Base-by-base conservation (phyloP, 92 coral and sea anemone genomes). In the Palythoa grandis region DNA sequence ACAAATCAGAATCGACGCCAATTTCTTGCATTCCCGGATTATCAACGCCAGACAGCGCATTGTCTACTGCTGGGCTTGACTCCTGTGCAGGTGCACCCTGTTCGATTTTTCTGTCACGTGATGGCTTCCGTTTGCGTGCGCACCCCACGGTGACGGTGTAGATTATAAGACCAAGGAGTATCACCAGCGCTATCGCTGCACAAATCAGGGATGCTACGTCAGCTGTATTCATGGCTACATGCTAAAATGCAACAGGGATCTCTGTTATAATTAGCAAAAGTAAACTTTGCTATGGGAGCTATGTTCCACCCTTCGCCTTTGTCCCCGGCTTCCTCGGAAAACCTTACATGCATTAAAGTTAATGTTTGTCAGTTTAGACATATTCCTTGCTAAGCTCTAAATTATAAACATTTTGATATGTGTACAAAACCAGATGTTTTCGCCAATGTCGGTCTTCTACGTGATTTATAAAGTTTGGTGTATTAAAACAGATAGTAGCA, bases 141-240 rank as follows among this genome's bases (percentile, higher is more conserved):
- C 85, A 80, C 13, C 58, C 72, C 16, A 65, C 48, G 0, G 48
- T 66, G 3, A 80, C 39, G 5, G 85, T 80, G 58, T 80, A 80
- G 8, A 80, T 35, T 16, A 66, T 67, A 0, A 80, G 74, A 1
- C 85, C 85, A 6, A 80, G 57, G 53, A 80, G 74, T 11, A 80
- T 38, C 65, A 66, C 63, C 58, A 80, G 74, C 8, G 85, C 85
- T 17, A 80, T 24, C 61, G 22, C 75, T 63, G 75, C 63, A 70
- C 85, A 65, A 9, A 61, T 23, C 74, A 80, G 50, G 12, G 85
- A 70, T 48, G n/a, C 50, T 22, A 66, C 40, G 22, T 65, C 74
- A 67, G 48, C 70, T 47, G 74, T 67, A 43, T 80, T 70, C 85
- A 80, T 80, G 61, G 85, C 74, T 43, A 66, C 85, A 80, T 2